Evolutionary conservation across 2,797 vertebrate species (phyloP).

Genomic region (Bucorvus abyssinicus): DNA sequence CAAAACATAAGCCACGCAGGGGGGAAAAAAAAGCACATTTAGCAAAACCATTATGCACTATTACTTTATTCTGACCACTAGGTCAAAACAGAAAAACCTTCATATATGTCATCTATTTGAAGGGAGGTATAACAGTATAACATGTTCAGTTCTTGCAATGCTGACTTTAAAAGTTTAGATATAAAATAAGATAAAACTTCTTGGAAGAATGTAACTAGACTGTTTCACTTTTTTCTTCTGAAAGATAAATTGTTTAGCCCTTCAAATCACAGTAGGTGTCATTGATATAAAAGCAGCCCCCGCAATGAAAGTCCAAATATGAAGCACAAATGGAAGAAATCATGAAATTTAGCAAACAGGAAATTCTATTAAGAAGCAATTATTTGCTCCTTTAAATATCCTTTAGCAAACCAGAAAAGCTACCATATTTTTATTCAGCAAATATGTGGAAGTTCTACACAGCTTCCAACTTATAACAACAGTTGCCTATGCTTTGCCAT

Average conservation of each 20-base stretch:
- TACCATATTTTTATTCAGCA: background rate
- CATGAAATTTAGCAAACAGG: background rate
- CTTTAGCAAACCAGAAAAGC: background rate
- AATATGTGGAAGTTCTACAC: background rate
- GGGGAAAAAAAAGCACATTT: background rate
- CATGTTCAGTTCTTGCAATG: background rate
- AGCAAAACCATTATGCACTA: background rate
- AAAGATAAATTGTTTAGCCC: background rate
- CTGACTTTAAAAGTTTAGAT: background rate
- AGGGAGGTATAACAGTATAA: background rate
- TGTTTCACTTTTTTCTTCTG: background rate
- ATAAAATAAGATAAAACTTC: background rate
- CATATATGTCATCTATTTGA: rapidly evolving
- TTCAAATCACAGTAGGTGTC: background rate
- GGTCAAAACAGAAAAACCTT: background rate
- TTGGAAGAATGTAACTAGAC: background rate
- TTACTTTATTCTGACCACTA: background rate
- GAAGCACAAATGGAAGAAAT: background rate
- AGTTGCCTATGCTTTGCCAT: background rate
- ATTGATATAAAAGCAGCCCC: background rate
- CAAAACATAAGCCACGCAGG: background rate
- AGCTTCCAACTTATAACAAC: background rate
- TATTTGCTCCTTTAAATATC: background rate
- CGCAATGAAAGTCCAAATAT: background rate
- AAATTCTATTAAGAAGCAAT: background rate